phyloP scores from a whole-genome alignment of 2,888 invertebrate genomes.

The Drosophila sordidapex region DNA sequence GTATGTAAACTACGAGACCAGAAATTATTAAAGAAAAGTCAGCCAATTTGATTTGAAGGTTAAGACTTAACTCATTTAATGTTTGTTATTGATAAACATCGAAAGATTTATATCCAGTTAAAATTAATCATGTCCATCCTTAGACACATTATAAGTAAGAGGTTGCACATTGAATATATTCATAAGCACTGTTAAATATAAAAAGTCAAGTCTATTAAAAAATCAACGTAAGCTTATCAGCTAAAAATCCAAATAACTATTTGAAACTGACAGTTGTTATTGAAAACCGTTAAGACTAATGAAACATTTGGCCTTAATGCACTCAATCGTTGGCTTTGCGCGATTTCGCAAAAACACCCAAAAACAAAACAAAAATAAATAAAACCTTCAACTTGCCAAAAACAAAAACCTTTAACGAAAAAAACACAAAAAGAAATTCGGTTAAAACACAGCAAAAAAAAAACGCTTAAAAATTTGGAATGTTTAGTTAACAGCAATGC shows the following conservation, averaged over 20 bases:
- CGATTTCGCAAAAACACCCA: conserved; percentile 7
- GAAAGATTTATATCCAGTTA: background rate
- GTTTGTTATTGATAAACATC: background rate
- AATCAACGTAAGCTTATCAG: background rate
- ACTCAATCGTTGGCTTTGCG: background rate
- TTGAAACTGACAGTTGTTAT: conserved; percentile 7
- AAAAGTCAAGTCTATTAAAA: background rate
- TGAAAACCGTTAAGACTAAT: conserved; percentile 31
- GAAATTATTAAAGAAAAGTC: background rate
- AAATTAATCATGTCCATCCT: background rate
- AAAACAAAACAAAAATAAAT: conserved; percentile 1
- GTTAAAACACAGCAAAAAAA: conserved; percentile 25
- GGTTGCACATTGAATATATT: background rate
- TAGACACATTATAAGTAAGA: background rate
- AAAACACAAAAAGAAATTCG: conserved; percentile 3
- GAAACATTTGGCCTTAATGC: conserved; percentile 33
- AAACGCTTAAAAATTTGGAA: background rate
- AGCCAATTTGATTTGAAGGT: background rate
- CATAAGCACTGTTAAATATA: background rate
- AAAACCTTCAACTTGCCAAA: conserved; percentile 57
- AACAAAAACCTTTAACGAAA: conserved; percentile 15
- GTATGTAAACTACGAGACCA: background rate
- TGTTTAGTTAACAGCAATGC: background rate
- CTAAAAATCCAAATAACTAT: background rate
- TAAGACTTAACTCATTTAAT: background rate